These are phyloP conservation scores for Chloroceryle inda DNA, from an alignment of 2,797 vertebrate species.

Conservation along the genomic window DNA sequence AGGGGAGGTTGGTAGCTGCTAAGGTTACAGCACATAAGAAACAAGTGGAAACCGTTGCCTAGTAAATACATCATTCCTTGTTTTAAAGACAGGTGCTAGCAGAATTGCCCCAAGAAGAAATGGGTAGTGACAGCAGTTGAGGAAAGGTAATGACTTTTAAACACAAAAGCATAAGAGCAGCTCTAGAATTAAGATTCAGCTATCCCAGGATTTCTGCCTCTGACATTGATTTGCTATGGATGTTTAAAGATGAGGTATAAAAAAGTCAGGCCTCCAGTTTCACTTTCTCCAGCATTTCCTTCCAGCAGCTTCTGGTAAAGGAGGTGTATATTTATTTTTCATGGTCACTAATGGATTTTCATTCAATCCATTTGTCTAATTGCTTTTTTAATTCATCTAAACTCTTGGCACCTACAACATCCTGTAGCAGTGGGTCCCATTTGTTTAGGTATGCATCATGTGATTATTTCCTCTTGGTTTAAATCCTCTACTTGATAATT, in stretches of 20 bases:
- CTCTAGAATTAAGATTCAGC: not conserved
- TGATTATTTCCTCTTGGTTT: slow-evolving; percentile 5
- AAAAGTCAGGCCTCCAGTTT: slow-evolving; percentile 20
- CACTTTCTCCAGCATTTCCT: not conserved
- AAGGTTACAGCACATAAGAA: not conserved
- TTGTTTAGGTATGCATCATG: not conserved
- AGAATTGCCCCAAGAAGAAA: not conserved
- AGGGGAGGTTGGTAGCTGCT: not conserved
- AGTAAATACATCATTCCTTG: not conserved
- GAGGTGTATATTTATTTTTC: slow-evolving; percentile 23
- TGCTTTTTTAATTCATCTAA: not conserved
- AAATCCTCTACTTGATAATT: not conserved
- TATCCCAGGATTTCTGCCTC: not conserved
- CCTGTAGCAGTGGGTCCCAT: not conserved
- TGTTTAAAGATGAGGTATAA: not conserved
- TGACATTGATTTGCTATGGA: not conserved
- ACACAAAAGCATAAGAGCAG: not conserved
- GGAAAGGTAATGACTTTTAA: not conserved
- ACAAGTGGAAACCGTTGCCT: not conserved
- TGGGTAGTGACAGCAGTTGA: not conserved
- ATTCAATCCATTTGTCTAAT: not conserved
- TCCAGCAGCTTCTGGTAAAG: not conserved
- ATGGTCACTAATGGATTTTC: not conserved
- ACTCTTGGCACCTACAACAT: not conserved
- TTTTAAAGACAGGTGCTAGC: not conserved